Evolutionary conservation across 2,113 vertebrate species (phyloP), one percentile per base, ranked within the genome.

Genomic region (Sula dactylatra): DNA sequence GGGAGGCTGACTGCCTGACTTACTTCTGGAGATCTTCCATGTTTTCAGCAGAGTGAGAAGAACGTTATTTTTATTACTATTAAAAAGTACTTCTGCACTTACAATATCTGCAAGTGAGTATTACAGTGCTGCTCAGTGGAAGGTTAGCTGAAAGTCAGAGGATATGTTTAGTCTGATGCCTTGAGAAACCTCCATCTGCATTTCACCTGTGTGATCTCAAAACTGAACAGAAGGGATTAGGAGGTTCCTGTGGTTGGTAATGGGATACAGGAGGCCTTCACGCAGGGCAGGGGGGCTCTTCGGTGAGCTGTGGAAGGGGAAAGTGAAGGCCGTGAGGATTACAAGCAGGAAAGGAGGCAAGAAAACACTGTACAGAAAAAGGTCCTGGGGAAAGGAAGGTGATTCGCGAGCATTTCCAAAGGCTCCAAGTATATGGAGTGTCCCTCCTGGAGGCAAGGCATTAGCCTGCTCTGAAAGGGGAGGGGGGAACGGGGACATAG

Each of bases 11-110:
- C 59, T 96, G 82, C 85, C 64, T 95, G 88, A 72, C 69, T 97
- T 82, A 62, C 56, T 96, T 71, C 96, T 96, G 87, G 91, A 96
- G 95, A 72, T 89, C 70, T 85, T 93, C 88, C 79, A 88, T 50
- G 25, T 80, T 96, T 96, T 95, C 67, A 90, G 55, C 6, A 0
- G 50, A 90, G 72, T 91, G 84, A 95, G 93, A 97, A 86, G 82
- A 90, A 90, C 19, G n/a, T 96, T 88, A 69, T 82, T 97, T 96
- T 93, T 93, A 90, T 90, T 95, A 55, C 79, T 90, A 86, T 94
- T 94, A 71, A 81, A 78, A 93, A 94, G 79, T 16, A 13, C 74
- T 93, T 90, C 82, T 94, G 74, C 29, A 25, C 71, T 93, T 88
- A 31, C 26, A 58, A 50, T 69, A 47, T 82, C 79, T 95, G 70